Evolutionary conservation across 2,113 vertebrate species (phyloP).

Genomic region (Callocephalon fimbriatum): DNA sequence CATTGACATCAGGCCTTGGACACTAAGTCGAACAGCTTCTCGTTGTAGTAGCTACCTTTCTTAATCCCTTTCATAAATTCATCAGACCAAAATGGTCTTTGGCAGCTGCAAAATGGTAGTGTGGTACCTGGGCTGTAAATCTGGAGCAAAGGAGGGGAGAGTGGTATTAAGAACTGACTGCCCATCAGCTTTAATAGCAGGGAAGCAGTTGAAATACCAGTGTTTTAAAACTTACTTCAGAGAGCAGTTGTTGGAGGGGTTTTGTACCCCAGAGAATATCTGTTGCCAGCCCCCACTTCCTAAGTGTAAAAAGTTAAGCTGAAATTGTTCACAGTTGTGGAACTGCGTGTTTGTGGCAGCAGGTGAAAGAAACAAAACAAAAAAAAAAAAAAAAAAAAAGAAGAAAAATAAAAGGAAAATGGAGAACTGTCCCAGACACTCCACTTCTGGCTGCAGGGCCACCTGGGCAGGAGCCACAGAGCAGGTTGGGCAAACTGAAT

Average conservation of each 20-base stretch:
- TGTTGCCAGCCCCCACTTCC: background rate
- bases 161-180: background rate
- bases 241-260: background rate
- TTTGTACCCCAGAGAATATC: background rate
- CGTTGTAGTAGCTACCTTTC: background rate
- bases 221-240: background rate
- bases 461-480: background rate
- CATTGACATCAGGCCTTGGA: background rate
- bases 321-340: background rate
- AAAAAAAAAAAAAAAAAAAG: background rate
- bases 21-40: background rate
- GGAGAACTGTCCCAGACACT: background rate
- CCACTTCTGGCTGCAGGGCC: background rate
- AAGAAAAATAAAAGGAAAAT: background rate
- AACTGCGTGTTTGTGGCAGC: background rate
- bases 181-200: background rate
- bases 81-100: background rate
- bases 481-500: background rate
- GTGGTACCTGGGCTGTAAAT: background rate
- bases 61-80: background rate
- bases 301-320: background rate
- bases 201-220: background rate
- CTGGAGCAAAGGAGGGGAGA: background rate
- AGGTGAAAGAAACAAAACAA: background rate
- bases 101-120: background rate